Conservation (phyloP, 2,113 vertebrate species). For the Scomber scombrus region DNA sequence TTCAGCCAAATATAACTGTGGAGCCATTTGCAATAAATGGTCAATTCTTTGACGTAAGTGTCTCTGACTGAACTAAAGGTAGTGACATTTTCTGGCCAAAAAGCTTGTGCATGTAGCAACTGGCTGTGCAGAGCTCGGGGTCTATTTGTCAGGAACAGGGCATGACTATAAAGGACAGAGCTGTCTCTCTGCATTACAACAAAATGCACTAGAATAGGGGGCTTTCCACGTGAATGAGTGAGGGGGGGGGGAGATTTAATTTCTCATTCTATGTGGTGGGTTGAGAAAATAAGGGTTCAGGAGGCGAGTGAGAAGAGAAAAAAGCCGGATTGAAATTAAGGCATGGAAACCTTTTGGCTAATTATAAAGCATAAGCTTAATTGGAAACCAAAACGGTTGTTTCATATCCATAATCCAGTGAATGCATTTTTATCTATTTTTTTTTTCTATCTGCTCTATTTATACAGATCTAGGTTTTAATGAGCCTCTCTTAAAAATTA, state of each 20-base stretch:
- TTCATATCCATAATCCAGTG: conserved; percentile 72
- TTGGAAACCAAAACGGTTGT: conserved; percentile 81
- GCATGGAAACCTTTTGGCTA: conserved; percentile 62
- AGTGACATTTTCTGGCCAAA: conserved; percentile 44
- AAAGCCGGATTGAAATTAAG: conserved; percentile 48
- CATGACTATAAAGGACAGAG: conserved; percentile 73
- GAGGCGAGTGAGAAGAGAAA: conserved; percentile 7
- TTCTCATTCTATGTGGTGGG: conserved; percentile 66
- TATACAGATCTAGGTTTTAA: conserved; percentile 79
- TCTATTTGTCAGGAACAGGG: conserved; percentile 64
- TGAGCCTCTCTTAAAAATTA: conserved; percentile 75
- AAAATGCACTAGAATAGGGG: conserved; percentile 63
- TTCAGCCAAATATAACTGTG: background rate
- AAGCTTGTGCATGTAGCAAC: conserved; percentile 44
- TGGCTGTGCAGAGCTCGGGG: conserved; percentile 29
- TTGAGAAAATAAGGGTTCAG: conserved; percentile 35
- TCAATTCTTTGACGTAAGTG: background rate
- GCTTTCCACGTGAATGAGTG: conserved; percentile 75
- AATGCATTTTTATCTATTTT: conserved; percentile 68
- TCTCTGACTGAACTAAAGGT: conserved; percentile 25
- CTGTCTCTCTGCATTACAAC: conserved; percentile 79
- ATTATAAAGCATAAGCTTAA: conserved; percentile 80
- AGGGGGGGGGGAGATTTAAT: conserved; percentile 72
- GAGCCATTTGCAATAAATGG: background rate
- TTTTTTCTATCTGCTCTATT: conserved; percentile 70